These are phyloP conservation scores for Amphiprion percula DNA, from an alignment of 2,113 vertebrate species.

Conservation along the genomic window DNA sequence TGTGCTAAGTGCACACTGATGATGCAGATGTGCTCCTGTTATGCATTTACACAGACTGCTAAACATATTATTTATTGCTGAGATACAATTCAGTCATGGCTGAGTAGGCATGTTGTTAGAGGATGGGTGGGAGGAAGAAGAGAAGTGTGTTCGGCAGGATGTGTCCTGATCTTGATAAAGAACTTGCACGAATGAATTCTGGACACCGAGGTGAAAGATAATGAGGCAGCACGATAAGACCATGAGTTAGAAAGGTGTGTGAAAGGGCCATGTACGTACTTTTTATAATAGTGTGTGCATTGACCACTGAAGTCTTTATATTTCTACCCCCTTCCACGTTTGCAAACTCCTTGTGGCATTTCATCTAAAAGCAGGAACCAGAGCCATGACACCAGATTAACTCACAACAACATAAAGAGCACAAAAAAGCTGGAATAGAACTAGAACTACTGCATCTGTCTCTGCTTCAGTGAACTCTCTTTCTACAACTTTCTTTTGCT, in stretches of 20 bases:
- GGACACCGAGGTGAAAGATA: no score
- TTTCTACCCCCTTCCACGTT: conserved; percentile 59
- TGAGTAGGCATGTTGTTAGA: conserved; percentile 19
- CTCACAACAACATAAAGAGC: conserved; percentile 24
- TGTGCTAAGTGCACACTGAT: conserved; percentile 15
- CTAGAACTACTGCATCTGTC: not conserved
- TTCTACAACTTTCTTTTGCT: not conserved
- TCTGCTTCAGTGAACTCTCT: not conserved
- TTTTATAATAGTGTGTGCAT: not conserved
- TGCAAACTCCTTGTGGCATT: not conserved
- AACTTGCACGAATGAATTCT: no score
- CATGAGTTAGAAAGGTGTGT: not conserved
- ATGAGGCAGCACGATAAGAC: no score
- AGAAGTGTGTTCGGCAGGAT: conserved; percentile 23
- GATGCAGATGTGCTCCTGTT: conserved; percentile 30
- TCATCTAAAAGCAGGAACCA: no score
- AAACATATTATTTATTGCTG: conserved; percentile 67
- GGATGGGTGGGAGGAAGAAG: conserved; percentile 11
- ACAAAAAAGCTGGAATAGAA: conserved; percentile 61
- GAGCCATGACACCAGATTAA: conserved; percentile 31
- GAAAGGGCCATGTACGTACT: not conserved
- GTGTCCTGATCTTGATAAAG: not conserved
- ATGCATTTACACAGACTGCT: conserved; percentile 58
- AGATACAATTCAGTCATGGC: conserved; percentile 50
- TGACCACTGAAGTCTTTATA: conserved; percentile 55